Base-by-base conservation (phyloP, 1,140 invertebrate species). In the Drosophila ananassae region DNA sequence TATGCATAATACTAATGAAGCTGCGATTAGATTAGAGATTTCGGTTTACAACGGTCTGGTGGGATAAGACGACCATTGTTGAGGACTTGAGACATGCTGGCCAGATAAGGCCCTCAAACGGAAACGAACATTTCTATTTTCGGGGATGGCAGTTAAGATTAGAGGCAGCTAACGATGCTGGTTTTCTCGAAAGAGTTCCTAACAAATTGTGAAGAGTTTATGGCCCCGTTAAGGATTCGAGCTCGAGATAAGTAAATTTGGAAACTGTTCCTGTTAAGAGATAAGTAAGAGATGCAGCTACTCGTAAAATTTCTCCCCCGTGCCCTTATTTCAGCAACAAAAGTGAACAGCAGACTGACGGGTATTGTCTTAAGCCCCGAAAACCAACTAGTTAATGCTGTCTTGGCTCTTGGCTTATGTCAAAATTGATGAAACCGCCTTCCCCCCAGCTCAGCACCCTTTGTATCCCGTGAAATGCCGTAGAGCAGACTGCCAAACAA, bases 331-430 rank as follows among this genome's bases (percentile, higher is more conserved):
- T 21, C 22, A 22, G 4, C 1, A 5, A 8, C 17, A 44, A 44
- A 44, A 21, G 41, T 13, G 41, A 21, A 44, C 34, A 37, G 44
- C 44, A 37, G 30, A 17, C 41, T 44, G 41, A 44, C 41, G 25
- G 21, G 48, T 34, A 30, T 30, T 37, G 60, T 28, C 61, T 58
- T 58, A 25, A 58, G 32, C 54, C 54, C 32, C 32, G 17, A 50
- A 64, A 64, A 58, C 54, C 62, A 50, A 47, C 66, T 69, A 69
- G 66, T 68, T 68, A 69, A 69, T 69, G 67, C 67, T 69, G 63
- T 67, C 50, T 69, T 48, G 62, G 66, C 66, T 67, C 50, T 69
- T 48, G 62, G 66, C 66, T 69, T 67, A 69, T 34, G 66, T 69
- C 67, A 69, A 57, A 57, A 68, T 68, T 69, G 66, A 69, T 69